A percentile compares a stretch with the other conserved stretches of the same genome.
Conservation (phyloP, 2,113 vertebrate species). For the Mirza zaza region DNA sequence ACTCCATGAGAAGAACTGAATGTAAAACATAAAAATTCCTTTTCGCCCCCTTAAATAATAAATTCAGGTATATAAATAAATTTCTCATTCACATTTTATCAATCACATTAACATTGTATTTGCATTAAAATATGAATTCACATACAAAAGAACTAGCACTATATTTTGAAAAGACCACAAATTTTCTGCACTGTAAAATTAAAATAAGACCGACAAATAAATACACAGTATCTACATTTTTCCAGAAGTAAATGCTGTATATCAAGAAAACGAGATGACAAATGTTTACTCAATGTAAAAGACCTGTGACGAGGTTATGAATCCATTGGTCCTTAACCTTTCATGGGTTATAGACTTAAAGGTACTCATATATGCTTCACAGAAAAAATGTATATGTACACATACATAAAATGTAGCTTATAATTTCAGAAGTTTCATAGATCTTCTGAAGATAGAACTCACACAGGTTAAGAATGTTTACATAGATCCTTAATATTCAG, state of each 20-base stretch:
- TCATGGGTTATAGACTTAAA: neutral
- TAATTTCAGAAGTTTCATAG: neutral
- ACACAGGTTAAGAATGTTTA: neutral
- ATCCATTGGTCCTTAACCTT: neutral
- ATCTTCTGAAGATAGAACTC: neutral
- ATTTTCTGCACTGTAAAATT: conserved; percentile 22
- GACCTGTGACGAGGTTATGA: neutral
- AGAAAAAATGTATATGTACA: neutral
- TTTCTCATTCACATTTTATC: conserved; percentile 6
- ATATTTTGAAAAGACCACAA: conserved; percentile 18
- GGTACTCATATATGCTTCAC: neutral
- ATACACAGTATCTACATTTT: neutral
- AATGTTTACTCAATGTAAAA: neutral
- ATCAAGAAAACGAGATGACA: neutral
- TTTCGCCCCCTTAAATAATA: neutral
- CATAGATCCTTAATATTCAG: neutral
- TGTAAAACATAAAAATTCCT: neutral
- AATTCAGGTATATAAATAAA: conserved; percentile 29
- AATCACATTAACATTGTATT: neutral
- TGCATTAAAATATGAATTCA: conserved; percentile 34
- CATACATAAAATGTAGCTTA: neutral
- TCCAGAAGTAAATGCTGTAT: neutral
- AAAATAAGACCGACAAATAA: conserved; percentile 13
- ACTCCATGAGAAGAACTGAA: neutral
- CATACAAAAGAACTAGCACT: neutral